Evolutionary conservation across 2,113 vertebrate species (phyloP).

Genomic region (Cavia porcellus): DNA sequence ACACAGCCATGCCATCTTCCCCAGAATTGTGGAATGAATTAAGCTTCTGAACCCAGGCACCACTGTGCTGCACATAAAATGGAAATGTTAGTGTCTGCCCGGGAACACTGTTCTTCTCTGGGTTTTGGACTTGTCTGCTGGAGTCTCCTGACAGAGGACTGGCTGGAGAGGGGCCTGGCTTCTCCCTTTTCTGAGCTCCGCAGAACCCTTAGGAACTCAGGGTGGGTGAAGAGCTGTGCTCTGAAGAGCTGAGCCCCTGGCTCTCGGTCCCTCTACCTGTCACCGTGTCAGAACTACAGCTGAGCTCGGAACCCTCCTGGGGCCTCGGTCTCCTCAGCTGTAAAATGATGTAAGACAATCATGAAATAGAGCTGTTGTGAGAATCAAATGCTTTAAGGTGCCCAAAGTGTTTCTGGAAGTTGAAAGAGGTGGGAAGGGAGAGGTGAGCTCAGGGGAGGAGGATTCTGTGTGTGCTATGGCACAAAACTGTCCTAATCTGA

Average conservation of each 20-base stretch:
- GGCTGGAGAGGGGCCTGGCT: background rate
- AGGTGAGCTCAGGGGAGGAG: background rate
- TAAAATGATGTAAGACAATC: background rate
- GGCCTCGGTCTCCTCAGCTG: background rate
- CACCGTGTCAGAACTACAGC: fast-evolving
- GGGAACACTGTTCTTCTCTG: background rate
- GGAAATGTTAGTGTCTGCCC: background rate
- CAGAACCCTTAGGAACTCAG: background rate
- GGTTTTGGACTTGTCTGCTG: background rate
- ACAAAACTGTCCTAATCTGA: background rate
- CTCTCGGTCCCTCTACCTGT: no score
- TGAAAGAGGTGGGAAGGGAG: background rate
- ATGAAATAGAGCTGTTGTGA: background rate
- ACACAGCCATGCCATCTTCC: background rate
- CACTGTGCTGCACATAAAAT: background rate
- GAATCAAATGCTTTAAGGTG: background rate
- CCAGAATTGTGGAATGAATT: background rate
- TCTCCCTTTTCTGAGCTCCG: background rate
- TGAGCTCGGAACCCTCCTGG: background rate
- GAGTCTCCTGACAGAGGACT: background rate
- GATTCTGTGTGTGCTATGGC: background rate
- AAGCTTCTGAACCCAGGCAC: background rate
- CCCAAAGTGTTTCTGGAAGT: background rate
- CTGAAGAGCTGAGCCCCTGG: background rate
- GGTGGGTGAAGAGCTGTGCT: background rate